Evolutionary conservation across 2,888 invertebrate species (phyloP), one percentile per base, ranked within the genome.

Genomic region (Perithous albicinctus): DNA sequence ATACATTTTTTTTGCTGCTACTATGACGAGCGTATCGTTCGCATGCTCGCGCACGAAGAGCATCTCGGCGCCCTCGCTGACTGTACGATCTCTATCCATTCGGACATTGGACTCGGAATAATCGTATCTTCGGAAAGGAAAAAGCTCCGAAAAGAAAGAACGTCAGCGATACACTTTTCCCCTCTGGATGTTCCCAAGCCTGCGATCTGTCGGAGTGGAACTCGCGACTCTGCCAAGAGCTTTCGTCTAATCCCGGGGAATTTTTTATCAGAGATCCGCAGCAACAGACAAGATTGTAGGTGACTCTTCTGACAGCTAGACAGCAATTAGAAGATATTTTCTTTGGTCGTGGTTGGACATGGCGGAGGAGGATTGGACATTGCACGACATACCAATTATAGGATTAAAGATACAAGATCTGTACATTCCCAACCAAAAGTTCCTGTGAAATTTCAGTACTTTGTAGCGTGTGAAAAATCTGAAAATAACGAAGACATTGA

Each of bases 1-100:
- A 61, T 72, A 66, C 41, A n/a, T 35, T 74, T 66, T 69, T 61
- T 66, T 80, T 72, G 18, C 51, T n/a, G 63, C 8, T 51, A 8
- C 46, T 66, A 59, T 29, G 15, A 20, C 69, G 43, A 29, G 26
- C 70, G 32, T 66, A 56, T 32, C 43, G 26, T 29, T 10, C 41
- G 51, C 43, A 18, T 32, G 26, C 18, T 32, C 59, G 46, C 38
- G 29, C 48, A 26, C 7, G 35, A n/a, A 12, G 23, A 43, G 12
- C 5, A 29, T 23, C 70, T 1, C 43, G 43, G 10, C 15, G 1
- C 4, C 35, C 0, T 38, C 23, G 18, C 41, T 29, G n/a, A n/a
- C n/a, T 59, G 20, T 18, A 29, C 41, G 80, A 76, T 72, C 41
- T 72, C 23, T 56, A 35, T 15, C 23, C 10, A 20, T 41, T 15